Conservation (phyloP, 2,113 vertebrate species). For the Regulus satrapa region DNA sequence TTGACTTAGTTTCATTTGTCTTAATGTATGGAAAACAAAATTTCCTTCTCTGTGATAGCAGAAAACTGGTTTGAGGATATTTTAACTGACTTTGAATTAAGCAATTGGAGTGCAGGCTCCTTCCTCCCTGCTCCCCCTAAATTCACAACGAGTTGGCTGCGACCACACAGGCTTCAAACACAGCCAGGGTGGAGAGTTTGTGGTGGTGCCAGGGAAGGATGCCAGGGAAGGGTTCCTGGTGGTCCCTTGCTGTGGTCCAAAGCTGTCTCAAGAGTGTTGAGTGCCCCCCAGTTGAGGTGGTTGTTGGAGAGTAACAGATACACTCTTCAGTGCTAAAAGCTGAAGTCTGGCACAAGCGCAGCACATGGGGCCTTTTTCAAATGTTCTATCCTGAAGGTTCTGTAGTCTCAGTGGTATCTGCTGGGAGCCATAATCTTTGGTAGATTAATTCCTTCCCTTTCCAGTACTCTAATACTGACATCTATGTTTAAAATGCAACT, state of each 20-base stretch:
- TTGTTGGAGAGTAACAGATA: accelerated
- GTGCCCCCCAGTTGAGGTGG: neutral
- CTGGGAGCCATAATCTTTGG: neutral
- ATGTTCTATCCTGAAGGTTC: neutral
- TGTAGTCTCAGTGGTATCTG: neutral
- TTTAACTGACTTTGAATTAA: neutral
- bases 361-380: accelerated
- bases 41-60: neutral
- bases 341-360: accelerated
- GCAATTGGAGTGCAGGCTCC: neutral
- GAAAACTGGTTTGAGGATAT: neutral
- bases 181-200: neutral
- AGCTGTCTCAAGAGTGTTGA: neutral
- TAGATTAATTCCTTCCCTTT: neutral
- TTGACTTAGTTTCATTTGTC: neutral
- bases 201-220: neutral
- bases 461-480: neutral
- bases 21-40: neutral
- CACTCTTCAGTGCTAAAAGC: neutral
- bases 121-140: accelerated
- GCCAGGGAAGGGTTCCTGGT: neutral
- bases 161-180: neutral
- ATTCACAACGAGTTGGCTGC: neutral
- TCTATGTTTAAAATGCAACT: neutral
- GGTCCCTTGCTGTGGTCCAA: neutral